Conservation (phyloP, 1,140 invertebrate species). For the Euwallacea similis region DNA sequence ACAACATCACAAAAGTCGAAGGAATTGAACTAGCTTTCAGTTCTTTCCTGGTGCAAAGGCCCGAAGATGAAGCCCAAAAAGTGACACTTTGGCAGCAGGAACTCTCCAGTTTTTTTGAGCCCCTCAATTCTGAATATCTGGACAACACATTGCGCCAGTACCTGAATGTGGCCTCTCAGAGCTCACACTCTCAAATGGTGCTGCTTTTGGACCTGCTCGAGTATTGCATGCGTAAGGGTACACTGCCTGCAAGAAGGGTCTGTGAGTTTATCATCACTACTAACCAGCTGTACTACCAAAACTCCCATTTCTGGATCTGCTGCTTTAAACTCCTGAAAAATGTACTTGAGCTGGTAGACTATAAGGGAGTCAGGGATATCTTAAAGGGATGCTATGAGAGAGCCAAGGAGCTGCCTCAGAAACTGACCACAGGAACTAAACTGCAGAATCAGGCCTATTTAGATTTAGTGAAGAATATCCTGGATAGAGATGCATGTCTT, state of each 20-base stretch:
- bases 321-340: constrained; percentile 83
- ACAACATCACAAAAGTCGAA: constrained; percentile 76
- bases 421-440: constrained; percentile 74
- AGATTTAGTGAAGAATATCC: constrained; percentile 83
- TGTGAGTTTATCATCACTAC: constrained; percentile 81
- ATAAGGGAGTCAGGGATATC: constrained; percentile 91
- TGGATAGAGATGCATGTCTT: constrained; percentile 89
- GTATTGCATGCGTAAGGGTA: constrained; percentile 68
- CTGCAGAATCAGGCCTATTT: constrained; percentile 80
- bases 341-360: constrained; percentile 89
- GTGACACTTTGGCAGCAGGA: constrained; percentile 67
- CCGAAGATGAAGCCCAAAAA: constrained; percentile 68
- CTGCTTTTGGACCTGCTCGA: constrained; percentile 73
- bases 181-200: constrained; percentile 71
- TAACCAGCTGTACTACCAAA: constrained; percentile 76
- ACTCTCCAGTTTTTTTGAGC: constrained; percentile 57
- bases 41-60: constrained; percentile 76
- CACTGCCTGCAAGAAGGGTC: constrained; percentile 70
- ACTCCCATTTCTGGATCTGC: constrained; percentile 84
- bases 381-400: constrained; percentile 91
- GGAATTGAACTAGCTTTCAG: constrained; percentile 85
- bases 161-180: constrained; percentile 67
- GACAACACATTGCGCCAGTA: constrained; percentile 73
- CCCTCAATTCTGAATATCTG: constrained; percentile 66
- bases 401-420: constrained; percentile 74